phyloP scores from a whole-genome alignment of 2,888 invertebrate genomes.

The Chrysodeixis includens region DNA sequence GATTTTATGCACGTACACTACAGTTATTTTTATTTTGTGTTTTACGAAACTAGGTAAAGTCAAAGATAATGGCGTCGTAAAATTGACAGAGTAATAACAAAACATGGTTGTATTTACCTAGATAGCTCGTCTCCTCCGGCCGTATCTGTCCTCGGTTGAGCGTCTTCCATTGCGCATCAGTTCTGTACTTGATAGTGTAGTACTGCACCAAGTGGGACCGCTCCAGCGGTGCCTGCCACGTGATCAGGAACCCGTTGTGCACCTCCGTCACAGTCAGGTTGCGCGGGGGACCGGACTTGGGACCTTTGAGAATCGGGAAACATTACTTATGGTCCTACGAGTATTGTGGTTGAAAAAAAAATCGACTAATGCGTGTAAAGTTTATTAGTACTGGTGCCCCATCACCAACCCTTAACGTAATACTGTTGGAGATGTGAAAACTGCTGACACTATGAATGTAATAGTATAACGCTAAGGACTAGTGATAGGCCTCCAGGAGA shows the following conservation, averaged over 20 bases:
- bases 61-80: too few relatives aligned
- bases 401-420: too few relatives aligned
- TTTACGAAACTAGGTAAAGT: too few relatives aligned
- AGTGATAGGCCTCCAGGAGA: too few relatives aligned
- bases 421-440: too few relatives aligned
- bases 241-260: constrained; percentile 96
- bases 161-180: constrained; percentile 96
- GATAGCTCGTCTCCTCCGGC: constrained; percentile 96
- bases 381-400: neutral
- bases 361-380: neutral
- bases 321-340: constrained; percentile 11
- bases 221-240: constrained; percentile 96
- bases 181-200: constrained; percentile 97
- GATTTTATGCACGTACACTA: too few relatives aligned
- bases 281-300: constrained; percentile 96
- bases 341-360: neutral
- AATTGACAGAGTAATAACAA: too few relatives aligned
- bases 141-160: constrained; percentile 96
- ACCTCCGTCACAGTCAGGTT: constrained; percentile 97
- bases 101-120: too few relatives aligned
- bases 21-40: too few relatives aligned
- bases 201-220: constrained; percentile 94
- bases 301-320: constrained; percentile 90
- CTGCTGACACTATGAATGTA: too few relatives aligned
- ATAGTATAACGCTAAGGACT: too few relatives aligned